Evolutionary conservation across 1,140 invertebrate species (phyloP).

Genomic region (Streblospio benedicti): DNA sequence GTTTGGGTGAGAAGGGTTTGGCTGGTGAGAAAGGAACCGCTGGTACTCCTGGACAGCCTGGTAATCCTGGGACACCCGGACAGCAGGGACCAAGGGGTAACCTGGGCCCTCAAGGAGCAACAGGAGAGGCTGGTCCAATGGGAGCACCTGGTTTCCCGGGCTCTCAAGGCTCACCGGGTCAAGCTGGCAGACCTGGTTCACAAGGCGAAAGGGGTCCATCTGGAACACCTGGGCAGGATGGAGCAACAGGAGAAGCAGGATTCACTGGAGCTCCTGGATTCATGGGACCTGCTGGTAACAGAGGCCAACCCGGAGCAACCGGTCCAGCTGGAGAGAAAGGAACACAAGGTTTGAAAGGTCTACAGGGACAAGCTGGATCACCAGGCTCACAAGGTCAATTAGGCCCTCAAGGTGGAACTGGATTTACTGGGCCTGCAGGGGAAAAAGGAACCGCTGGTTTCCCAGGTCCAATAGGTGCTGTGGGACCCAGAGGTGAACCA

Average conservation of each 20-base stretch:
- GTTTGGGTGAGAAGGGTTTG: not conserved
- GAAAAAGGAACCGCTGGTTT: conserved; percentile 49
- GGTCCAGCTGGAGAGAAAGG: conserved; percentile 25
- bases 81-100: not conserved
- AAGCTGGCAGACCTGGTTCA: conserved; percentile 55
- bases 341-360: conserved; percentile 40
- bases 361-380: conserved; percentile 12
- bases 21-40: conserved; percentile 16
- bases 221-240: conserved; percentile 3
- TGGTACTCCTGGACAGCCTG: conserved; percentile 16
- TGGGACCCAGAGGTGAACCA: conserved; percentile 21
- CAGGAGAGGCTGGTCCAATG: too few relatives aligned
- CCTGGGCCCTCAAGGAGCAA: not conserved
- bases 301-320: conserved; percentile 10
- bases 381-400: conserved; percentile 53
- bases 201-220: conserved; percentile 55
- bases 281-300: conserved; percentile 10
- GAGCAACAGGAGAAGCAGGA: conserved; percentile 1
- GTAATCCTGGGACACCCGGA: conserved; percentile 8
- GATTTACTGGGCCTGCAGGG: conserved; percentile 44
- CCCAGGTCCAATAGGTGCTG: conserved; percentile 15
- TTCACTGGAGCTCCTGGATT: not conserved
- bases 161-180: conserved; percentile 14
- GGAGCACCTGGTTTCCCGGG: too few relatives aligned
- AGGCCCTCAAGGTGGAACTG: conserved; percentile 56